Base-by-base conservation (phyloP, 2,888 invertebrate species). In the Eristalis intricaria region DNA sequence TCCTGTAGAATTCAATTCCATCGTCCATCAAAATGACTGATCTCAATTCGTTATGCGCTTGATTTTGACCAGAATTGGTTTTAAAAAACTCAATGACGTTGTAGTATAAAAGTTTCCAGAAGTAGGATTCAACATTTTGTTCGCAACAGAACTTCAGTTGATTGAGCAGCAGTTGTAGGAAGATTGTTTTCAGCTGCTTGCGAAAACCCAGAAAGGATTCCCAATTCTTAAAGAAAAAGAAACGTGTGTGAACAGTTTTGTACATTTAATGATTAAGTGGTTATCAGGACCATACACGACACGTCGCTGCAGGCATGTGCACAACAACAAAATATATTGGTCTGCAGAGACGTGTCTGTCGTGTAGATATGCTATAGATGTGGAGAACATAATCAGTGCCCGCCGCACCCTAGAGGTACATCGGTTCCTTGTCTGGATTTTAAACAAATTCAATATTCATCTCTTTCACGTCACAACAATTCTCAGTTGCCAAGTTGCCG, bases 51-150 rank as follows among this genome's bases (percentile, higher is more conserved):
- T 95, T 95, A 89, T 95, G 94, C 19, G 95, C 94, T 87, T 95
- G 95, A 96, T 95, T 88, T 94, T 95, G 56, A 11, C 71, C 91
- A 15, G 75, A 82, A 60, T 89, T 88, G 2, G 96, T 96, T 89
- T 97, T 94, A 89, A 97, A 94, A 89, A 96, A 94, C 93, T 98
- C 98, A 89, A 98, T 97, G 88, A 97, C 96, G 91, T 96, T 96
- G 91, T 98, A 97, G 92, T 97, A 98, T 4, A 97, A 94, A 85
- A 97, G 95, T 93, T 98, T 98, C 98, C 98, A 98, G 92, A 98
- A 96, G 91, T 97, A 96, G 90, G 97, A 96, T 91, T 98, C 98
- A 10, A 98, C 95, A 91, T 98, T 97, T 91, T 97, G 96, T 60
- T 96, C 95, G 91, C 97, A 96, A 90, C 97, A 97, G 92, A 97